A percentile compares a stretch with the other conserved stretches of the same genome.
These are phyloP conservation scores for Caradrina kadenii DNA, from an alignment of 2,888 invertebrate genomes.

Conservation along the genomic window DNA sequence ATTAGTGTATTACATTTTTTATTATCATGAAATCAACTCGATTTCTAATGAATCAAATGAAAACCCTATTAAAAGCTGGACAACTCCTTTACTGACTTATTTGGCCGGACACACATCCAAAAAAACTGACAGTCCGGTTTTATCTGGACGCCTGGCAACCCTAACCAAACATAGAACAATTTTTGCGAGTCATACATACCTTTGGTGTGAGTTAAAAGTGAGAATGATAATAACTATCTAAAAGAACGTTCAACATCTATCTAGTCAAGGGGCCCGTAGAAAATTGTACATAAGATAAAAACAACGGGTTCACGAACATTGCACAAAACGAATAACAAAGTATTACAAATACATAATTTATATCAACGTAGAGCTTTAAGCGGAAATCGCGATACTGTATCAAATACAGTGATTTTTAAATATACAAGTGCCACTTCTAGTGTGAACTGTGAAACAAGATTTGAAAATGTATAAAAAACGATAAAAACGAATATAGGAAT, in stretches of 20 bases:
- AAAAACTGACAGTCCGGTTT: too few relatives aligned
- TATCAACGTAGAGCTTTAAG: conserved; percentile 88
- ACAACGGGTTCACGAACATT: conserved; percentile 74
- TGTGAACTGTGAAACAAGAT: conserved; percentile 63
- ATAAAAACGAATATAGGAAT: conserved; percentile 57
- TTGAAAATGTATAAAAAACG: conserved; percentile 53
- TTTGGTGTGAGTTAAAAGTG: conserved; percentile 66
- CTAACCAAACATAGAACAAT: conserved; percentile 26
- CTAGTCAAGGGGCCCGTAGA: conserved; percentile 79
- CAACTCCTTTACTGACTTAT: too few relatives aligned
- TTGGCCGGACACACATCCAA: too few relatives aligned
- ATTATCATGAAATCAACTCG: too few relatives aligned
- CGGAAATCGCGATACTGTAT: conserved; percentile 85
- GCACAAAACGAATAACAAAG: conserved; percentile 81
- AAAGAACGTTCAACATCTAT: conserved; percentile 69
- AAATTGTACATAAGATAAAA: conserved; percentile 75
- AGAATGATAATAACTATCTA: conserved; percentile 52
- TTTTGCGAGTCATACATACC: conserved; percentile 44
- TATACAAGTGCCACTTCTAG: conserved; percentile 82
- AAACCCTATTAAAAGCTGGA: too few relatives aligned
- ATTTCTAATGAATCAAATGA: too few relatives aligned
- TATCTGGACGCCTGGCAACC: too few relatives aligned
- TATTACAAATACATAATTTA: conserved; percentile 87
- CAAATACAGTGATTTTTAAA: conserved; percentile 80
- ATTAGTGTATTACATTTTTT: too few relatives aligned